phyloP scores from a whole-genome alignment of 2,113 vertebrate genomes.

The Coracopsis vasa region DNA sequence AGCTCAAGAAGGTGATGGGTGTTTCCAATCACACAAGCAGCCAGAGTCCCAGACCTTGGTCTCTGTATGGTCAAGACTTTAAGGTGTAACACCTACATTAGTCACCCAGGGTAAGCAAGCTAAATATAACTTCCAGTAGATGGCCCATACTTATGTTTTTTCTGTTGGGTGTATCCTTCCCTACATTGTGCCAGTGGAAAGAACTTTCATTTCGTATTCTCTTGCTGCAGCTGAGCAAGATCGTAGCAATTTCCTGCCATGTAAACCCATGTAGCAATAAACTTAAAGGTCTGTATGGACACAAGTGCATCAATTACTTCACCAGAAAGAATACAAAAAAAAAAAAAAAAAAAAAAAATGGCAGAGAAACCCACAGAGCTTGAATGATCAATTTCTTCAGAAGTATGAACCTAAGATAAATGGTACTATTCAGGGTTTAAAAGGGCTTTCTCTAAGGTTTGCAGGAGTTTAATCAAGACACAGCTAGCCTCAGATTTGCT shows the following conservation, averaged over 20 bases:
- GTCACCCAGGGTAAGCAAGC: background rate
- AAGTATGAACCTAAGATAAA: conserved; percentile 12
- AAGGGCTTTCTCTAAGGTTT: conserved; percentile 21
- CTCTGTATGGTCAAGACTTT: background rate
- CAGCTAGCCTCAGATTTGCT: conserved; percentile 13
- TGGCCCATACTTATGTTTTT: background rate
- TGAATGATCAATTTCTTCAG: background rate
- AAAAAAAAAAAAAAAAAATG: background rate
- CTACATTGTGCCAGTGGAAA: conserved; percentile 2
- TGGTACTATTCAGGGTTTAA: background rate
- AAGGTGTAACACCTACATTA: background rate
- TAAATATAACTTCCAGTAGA: background rate
- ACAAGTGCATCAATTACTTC: background rate
- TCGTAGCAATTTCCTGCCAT: background rate
- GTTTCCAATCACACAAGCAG: background rate
- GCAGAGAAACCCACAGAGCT: background rate
- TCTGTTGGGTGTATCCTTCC: conserved; percentile 39
- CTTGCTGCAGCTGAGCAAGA: background rate
- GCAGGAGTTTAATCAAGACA: conserved; percentile 37
- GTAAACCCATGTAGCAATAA: background rate
- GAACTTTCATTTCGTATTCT: conserved; percentile 4
- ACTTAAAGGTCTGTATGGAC: background rate
- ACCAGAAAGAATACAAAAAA: background rate
- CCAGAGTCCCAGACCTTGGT: background rate
- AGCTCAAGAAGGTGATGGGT: background rate